phyloP scores from a whole-genome alignment of 2,888 invertebrate species.

The Stenodera caucasica region DNA sequence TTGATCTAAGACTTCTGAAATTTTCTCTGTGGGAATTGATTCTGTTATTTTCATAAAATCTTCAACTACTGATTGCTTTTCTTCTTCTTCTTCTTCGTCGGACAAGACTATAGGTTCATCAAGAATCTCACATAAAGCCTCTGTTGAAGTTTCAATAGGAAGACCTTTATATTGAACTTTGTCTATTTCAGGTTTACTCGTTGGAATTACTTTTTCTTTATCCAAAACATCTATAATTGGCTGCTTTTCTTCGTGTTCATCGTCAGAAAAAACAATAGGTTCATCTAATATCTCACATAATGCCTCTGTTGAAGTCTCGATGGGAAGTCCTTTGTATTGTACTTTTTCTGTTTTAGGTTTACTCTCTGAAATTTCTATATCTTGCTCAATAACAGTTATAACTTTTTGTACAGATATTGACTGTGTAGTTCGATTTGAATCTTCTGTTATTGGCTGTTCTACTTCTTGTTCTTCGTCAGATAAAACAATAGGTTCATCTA shows the following conservation, averaged over 20 bases:
- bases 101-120: slow-evolving; percentile 40
- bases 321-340: no score
- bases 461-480: slow-evolving; percentile 27
- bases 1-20: not conserved
- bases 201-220: no score
- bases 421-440: not conserved
- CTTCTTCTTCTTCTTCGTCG: slow-evolving; percentile 22
- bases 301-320: no score
- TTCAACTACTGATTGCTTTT: not conserved
- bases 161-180: slow-evolving; percentile 38
- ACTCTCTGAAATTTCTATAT: no score
- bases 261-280: no score
- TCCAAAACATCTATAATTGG: no score
- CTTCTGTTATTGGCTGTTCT: not conserved
- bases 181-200: no score
- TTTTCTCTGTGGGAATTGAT: not conserved
- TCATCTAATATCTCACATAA: no score
- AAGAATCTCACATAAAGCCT: slow-evolving; percentile 37
- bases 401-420: not conserved
- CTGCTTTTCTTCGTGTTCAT: no score
- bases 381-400: no score
- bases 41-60: not conserved
- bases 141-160: slow-evolving; percentile 35
- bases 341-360: no score
- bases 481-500: slow-evolving; percentile 40